phyloP scores from a whole-genome alignment of 2,888 invertebrate genomes.

The Synanthedon andrenaeformis region DNA sequence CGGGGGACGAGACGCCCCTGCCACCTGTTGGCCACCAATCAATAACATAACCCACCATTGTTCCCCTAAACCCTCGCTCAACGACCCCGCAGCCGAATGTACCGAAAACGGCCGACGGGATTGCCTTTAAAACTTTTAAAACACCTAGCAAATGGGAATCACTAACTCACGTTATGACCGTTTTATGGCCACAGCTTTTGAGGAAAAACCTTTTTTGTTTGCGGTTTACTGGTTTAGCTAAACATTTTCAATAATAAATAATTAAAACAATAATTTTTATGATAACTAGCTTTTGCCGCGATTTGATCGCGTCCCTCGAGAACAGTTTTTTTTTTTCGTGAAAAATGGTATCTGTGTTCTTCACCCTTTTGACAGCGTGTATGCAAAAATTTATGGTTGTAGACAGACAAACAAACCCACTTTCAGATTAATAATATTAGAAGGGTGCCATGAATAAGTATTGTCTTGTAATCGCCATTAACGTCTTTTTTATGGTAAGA shows the following conservation, averaged over 20 bases:
- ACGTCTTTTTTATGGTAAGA: conserved; percentile 15
- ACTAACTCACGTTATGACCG: too few species aligned
- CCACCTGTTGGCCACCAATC: conserved; percentile 63
- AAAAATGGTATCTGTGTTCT: too few species aligned
- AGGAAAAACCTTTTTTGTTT: too few species aligned
- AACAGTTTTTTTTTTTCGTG: too few species aligned
- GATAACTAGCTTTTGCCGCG: too few species aligned
- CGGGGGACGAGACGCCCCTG: conserved; percentile 49
- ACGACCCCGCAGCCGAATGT: conserved; percentile 20
- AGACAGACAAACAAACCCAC: neutral
- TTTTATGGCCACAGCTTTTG: too few species aligned
- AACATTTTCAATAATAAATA: too few species aligned
- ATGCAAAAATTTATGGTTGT: neutral
- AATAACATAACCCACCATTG: conserved; percentile 58
- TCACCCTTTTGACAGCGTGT: too few species aligned
- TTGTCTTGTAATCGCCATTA: too few species aligned
- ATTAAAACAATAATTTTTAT: too few species aligned
- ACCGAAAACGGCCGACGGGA: conserved; percentile 14
- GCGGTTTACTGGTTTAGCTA: too few species aligned
- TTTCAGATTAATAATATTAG: neutral
- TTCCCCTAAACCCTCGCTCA: conserved; percentile 29
- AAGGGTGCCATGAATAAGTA: neutral
- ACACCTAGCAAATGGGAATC: neutral
- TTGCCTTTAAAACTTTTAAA: conserved; percentile 10
- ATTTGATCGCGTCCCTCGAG: too few species aligned